phyloP scores from a whole-genome alignment of 2,888 invertebrate species.

The Conops quadrifasciatus region DNA sequence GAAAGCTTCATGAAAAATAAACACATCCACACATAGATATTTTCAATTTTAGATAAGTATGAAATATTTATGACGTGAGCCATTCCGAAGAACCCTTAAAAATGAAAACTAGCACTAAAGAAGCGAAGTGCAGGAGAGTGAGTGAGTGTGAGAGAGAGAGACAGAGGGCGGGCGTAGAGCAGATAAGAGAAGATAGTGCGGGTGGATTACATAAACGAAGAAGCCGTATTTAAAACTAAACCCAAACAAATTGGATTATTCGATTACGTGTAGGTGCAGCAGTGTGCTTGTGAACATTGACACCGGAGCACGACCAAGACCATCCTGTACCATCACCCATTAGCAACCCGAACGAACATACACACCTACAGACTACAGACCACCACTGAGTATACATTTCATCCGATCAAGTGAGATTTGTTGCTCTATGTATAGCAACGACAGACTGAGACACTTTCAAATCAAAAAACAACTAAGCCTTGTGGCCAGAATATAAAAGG shows the following conservation, averaged over 20 bases:
- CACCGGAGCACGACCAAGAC: no score
- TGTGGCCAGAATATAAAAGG: neutral
- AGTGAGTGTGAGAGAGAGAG: neutral
- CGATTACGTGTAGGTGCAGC: constrained; percentile 32
- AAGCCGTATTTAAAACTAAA: constrained; percentile 33
- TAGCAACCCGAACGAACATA: neutral
- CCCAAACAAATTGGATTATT: constrained; percentile 41
- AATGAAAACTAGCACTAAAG: neutral
- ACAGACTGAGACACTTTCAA: neutral
- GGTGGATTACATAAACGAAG: constrained; percentile 17
- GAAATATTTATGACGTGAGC: no score
- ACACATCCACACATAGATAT: no score
- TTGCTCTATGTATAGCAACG: neutral
- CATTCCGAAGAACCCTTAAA: neutral
- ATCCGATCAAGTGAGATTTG: no score
- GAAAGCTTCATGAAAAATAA: no score
- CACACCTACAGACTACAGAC: neutral
- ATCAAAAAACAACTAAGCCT: no score
- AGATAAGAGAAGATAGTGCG: neutral
- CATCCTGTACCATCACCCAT: no score
- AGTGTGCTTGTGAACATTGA: neutral
- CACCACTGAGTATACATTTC: no score
- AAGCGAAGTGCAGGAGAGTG: neutral
- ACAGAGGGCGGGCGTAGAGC: neutral
- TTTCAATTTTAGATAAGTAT: no score